Evolutionary conservation across 2,888 invertebrate genomes (phyloP), one percentile per base, ranked within the genome.

Genomic region (Trichopria drosophilae): DNA sequence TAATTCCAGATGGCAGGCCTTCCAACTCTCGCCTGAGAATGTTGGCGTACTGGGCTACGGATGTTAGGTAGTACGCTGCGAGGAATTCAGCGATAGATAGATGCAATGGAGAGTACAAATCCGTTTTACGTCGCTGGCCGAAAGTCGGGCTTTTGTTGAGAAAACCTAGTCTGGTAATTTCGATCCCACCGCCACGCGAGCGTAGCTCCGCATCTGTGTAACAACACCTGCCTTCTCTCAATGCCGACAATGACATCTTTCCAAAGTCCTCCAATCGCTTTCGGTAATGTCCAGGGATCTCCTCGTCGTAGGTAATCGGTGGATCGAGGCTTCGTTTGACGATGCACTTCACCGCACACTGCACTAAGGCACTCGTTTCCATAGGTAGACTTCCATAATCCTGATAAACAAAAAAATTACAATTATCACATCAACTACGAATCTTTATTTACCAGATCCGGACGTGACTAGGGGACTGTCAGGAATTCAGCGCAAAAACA

Each of bases 51-150:
- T 77, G 78, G 4, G 79, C 78, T 4, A 81, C 71, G 1, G 80
- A 80, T 1, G 79, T 77, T n/a, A 81, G 72, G 62, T 81, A 81
- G 59, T 80, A 80, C 1, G 81, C 81, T 1, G 81, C 78, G n/a
- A 81, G 66, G 60, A 79, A 81, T 58, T 80, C 80, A 12, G 78
- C 76, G 53, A 81, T 76, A 1, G 79, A 76, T 37, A 77, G 72
- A 62, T 81, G 80, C 26, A 81, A 73, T 1, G 80, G 78, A 9
- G 78, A 76, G 63, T 76, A 79, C 16, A 76, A 65, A 51, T 79
- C 78, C 1, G 71, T 67, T 50, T 77, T 76, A 42, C 77, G 72
- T 54, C 76, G 71, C 13, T 77, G 76, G 1, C 77, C 78, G 35
- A 78, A 75, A 22, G 76, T 71, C 32, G 77, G 58, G 71, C 53